Evolutionary conservation across 1,140 invertebrate species (phyloP).

Genomic region (Manduca sexta): DNA sequence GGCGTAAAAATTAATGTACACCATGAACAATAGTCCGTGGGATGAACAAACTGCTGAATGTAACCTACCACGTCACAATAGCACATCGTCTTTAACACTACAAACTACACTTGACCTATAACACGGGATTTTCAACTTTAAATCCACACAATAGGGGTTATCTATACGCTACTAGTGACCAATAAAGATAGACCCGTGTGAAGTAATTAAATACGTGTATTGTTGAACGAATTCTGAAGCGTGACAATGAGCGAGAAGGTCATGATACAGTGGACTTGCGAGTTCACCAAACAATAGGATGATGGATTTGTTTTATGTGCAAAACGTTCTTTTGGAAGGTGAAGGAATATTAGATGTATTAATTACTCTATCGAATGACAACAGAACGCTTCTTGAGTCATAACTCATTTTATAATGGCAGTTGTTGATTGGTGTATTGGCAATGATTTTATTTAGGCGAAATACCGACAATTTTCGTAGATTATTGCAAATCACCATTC

Average conservation of each 20-base stretch:
- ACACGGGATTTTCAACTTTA: slow-evolving; percentile 10
- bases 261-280: slow-evolving; percentile 14
- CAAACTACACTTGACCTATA: slow-evolving; percentile 4
- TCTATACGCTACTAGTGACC: slow-evolving; percentile 5
- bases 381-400: too few species aligned
- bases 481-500: too few species aligned
- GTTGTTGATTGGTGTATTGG: too few species aligned
- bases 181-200: slow-evolving; percentile 11
- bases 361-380: too few species aligned
- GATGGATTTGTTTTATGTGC: slow-evolving; percentile 2
- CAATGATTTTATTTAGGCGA: too few species aligned
- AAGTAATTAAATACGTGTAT: slow-evolving; percentile 13
- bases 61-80: slow-evolving; percentile 24
- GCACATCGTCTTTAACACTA: slow-evolving; percentile 19
- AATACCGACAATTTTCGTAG: too few species aligned
- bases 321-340: background rate
- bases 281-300: background rate
- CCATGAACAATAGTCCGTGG: slow-evolving; percentile 38
- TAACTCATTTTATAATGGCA: too few species aligned
- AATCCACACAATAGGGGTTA: slow-evolving; percentile 3
- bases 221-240: slow-evolving; percentile 9
- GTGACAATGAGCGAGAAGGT: slow-evolving; percentile 17
- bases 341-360: too few species aligned
- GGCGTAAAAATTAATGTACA: slow-evolving; percentile 14
- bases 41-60: slow-evolving; percentile 25